Percentiles rank a stretch among this genome's conserved stretches.
Evolutionary conservation across 2,888 invertebrate genomes (phyloP).

Genomic region (Campoletis raptor): DNA sequence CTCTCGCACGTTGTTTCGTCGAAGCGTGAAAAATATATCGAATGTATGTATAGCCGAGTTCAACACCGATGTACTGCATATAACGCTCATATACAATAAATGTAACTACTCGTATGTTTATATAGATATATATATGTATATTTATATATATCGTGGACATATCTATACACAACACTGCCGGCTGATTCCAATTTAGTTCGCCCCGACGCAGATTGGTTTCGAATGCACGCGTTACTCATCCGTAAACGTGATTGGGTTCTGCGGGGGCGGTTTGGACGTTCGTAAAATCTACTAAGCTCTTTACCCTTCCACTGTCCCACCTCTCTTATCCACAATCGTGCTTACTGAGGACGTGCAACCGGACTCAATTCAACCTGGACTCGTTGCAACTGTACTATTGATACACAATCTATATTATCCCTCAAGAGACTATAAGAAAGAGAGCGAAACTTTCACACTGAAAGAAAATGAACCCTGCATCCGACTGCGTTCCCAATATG

Average conservation of each 20-base stretch:
- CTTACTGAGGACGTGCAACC: constrained; percentile 50
- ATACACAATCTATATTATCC: constrained; percentile 17
- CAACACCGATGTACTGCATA: constrained; percentile 43
- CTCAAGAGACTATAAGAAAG: not conserved
- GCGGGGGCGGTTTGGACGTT: constrained; percentile 72
- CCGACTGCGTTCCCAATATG: not conserved
- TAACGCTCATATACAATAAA: constrained; percentile 64
- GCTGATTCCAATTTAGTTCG: constrained; percentile 75
- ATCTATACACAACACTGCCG: constrained; percentile 57
- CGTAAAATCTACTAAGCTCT: constrained; percentile 72
- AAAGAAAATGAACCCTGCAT: not conserved
- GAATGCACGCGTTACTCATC: constrained; percentile 75
- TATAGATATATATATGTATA: not conserved
- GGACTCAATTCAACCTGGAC: constrained; percentile 57
- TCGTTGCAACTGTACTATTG: constrained; percentile 29
- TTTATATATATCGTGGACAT: constrained; percentile 8
- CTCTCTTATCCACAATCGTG: constrained; percentile 12
- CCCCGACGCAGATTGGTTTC: constrained; percentile 75
- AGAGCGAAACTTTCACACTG: not conserved
- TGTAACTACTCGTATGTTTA: constrained; percentile 55
- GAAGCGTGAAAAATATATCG: constrained; percentile 68
- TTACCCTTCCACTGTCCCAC: not conserved
- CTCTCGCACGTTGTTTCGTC: constrained; percentile 61
- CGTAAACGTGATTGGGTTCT: constrained; percentile 75
- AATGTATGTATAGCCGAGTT: constrained; percentile 40